phyloP scores from a whole-genome alignment of 2,888 invertebrate species.

The Conus canariensis region DNA sequence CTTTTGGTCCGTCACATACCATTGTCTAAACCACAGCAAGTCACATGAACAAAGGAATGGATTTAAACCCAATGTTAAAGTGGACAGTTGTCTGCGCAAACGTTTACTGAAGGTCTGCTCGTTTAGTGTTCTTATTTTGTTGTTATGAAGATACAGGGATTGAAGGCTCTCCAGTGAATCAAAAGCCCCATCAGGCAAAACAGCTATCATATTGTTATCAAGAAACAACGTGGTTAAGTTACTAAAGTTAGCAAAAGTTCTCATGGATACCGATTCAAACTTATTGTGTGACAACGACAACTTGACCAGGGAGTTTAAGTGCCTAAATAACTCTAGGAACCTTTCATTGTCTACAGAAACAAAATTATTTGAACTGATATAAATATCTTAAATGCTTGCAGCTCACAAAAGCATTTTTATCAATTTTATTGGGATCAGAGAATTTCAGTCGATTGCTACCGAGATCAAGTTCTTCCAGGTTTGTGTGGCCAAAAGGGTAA shows the following conservation, averaged over 20 bases:
- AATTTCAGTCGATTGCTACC: conserved; percentile 37
- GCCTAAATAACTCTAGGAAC: conserved; percentile 33
- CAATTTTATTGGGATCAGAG: background rate
- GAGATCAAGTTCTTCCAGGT: conserved; percentile 30
- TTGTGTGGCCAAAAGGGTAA: conserved; percentile 33
- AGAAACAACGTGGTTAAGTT: no score
- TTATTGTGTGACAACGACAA: background rate
- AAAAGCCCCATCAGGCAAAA: background rate
- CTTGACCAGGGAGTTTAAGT: conserved; percentile 27
- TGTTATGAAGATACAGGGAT: background rate
- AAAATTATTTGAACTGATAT: conserved; percentile 25
- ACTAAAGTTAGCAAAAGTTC: no score
- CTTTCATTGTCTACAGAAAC: background rate
- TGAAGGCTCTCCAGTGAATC: background rate
- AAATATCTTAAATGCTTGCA: conserved; percentile 11
- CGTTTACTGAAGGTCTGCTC: conserved; percentile 77
- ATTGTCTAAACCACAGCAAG: no score
- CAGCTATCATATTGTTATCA: no score
- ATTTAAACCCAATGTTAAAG: no score
- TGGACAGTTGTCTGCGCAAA: conserved; percentile 81
- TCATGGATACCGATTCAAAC: no score
- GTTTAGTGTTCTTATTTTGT: background rate
- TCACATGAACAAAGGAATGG: no score
- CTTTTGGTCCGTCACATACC: no score
- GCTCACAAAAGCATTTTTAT: conserved; percentile 25